A percentile compares a stretch with the other conserved stretches of the same genome.
phyloP scores from a whole-genome alignment of 2,113 vertebrate species.

The Camelus dromedarius region DNA sequence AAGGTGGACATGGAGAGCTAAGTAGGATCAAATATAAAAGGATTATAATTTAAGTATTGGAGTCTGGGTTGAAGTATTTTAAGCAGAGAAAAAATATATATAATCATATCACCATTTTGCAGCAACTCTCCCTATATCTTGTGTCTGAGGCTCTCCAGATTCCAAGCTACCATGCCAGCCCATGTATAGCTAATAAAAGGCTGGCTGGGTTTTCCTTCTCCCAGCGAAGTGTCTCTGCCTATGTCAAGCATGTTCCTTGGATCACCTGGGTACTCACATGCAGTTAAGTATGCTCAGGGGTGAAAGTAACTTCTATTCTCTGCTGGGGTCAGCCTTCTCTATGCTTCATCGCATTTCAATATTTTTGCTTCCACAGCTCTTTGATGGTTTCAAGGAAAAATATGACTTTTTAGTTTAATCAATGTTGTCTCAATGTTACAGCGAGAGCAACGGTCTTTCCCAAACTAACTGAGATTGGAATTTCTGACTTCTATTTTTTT shows the following conservation, averaged over 20 bases:
- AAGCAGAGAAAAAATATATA: not conserved
- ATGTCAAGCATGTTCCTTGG: not conserved
- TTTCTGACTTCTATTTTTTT: not conserved
- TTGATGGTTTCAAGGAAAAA: not conserved
- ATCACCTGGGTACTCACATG: not conserved
- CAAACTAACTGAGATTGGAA: not conserved
- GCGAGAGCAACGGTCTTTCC: not conserved
- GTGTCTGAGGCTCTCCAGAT: not conserved
- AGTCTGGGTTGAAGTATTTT: not conserved
- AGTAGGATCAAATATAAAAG: not conserved
- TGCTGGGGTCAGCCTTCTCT: not conserved
- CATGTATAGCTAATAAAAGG: not conserved
- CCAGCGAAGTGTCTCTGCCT: not conserved
- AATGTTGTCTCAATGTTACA: not conserved
- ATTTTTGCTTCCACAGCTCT: not conserved
- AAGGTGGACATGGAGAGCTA: not conserved
- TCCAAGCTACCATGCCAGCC: not conserved
- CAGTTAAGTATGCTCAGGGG: not conserved
- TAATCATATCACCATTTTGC: not conserved
- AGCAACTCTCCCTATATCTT: not conserved
- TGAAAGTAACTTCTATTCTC: not conserved
- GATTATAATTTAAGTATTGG: not conserved
- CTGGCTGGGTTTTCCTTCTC: not conserved
- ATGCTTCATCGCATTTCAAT: not conserved
- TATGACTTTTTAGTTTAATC: not conserved